phyloP scores from a whole-genome alignment of 1,140 invertebrate species.

The Drosophila sechellia region DNA sequence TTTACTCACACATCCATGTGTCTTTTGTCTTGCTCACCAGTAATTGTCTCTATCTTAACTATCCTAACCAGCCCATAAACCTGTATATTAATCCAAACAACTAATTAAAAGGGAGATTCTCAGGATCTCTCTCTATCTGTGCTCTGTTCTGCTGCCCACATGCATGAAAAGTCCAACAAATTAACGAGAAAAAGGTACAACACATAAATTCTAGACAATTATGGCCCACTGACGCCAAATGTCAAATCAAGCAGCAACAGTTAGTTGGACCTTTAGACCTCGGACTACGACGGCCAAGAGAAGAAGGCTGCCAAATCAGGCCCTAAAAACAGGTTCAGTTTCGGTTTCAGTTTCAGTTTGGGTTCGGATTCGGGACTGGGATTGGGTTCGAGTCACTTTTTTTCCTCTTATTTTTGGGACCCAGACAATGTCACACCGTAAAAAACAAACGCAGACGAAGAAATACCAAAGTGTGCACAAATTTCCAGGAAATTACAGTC shows the following conservation, averaged over 20 bases:
- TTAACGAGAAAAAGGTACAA: slow-evolving; percentile 81
- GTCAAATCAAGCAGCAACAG: slow-evolving; percentile 82
- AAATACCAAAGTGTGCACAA: slow-evolving; percentile 84
- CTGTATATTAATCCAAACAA: slow-evolving; percentile 58
- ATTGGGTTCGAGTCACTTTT: background rate
- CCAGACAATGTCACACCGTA: slow-evolving; percentile 82
- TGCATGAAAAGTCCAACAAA: slow-evolving; percentile 51
- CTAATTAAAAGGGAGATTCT: slow-evolving; percentile 70
- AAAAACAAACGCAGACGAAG: slow-evolving; percentile 57
- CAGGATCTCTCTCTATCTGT: slow-evolving; percentile 29
- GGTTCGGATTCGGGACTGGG: background rate
- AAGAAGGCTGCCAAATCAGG: slow-evolving; percentile 74
- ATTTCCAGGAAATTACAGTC: slow-evolving; percentile 81
- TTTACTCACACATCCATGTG: slow-evolving; percentile 84
- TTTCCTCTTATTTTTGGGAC: slow-evolving; percentile 23
- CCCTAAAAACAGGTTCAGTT: slow-evolving; percentile 83
- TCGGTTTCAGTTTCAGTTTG: slow-evolving; percentile 61
- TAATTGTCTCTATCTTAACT: slow-evolving; percentile 59
- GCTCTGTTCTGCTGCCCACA: slow-evolving; percentile 57
- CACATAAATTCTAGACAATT: slow-evolving; percentile 83
- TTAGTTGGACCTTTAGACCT: slow-evolving; percentile 82
- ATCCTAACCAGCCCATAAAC: slow-evolving; percentile 38
- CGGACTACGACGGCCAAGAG: slow-evolving; percentile 1
- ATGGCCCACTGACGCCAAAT: slow-evolving; percentile 82
- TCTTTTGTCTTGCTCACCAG: slow-evolving; percentile 84